Percentiles rank a stretch among this genome's conserved stretches.
Evolutionary conservation across 2,888 invertebrate species (phyloP).

Genomic region (Euproctis similis): DNA sequence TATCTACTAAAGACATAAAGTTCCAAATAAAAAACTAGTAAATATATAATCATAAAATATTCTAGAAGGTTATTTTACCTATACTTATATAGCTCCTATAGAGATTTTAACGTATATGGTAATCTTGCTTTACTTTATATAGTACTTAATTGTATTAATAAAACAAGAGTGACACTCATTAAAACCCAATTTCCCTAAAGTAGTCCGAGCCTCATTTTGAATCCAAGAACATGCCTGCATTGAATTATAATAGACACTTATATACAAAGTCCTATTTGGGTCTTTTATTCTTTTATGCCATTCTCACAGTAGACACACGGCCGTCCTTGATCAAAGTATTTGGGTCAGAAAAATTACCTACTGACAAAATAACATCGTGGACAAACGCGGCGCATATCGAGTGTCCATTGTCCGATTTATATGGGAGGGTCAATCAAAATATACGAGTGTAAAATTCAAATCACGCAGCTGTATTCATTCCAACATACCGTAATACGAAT

Average conservation of each 20-base stretch:
- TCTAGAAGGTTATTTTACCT: too few relatives aligned
- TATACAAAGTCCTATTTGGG: constrained; percentile 23
- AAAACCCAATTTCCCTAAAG: constrained; percentile 12
- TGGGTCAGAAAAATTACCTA: constrained; percentile 62
- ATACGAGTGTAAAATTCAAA: constrained; percentile 49
- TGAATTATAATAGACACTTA: constrained; percentile 17
- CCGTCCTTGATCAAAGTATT: constrained; percentile 63
- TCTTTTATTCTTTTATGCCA: constrained; percentile 22
- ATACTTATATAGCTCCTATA: too few relatives aligned
- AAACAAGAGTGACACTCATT: too few relatives aligned
- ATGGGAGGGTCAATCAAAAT: constrained; percentile 49
- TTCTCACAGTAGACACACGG: constrained; percentile 38
- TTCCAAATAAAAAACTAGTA: too few relatives aligned
- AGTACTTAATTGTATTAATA: too few relatives aligned
- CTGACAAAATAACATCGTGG: constrained; percentile 46
- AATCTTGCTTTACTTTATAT: too few relatives aligned
- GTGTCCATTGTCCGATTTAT: constrained; percentile 57
- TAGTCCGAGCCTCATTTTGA: constrained; percentile 9
- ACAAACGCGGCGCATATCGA: constrained; percentile 51
- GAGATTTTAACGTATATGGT: too few relatives aligned
- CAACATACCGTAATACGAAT: constrained; percentile 71
- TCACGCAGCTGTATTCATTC: constrained; percentile 67
- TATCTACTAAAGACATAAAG: too few relatives aligned
- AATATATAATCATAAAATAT: too few relatives aligned
- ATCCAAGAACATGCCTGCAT: constrained; percentile 10